Evolutionary conservation across 2,797 vertebrate genomes (phyloP).

Genomic region (Bufotes viridis): DNA sequence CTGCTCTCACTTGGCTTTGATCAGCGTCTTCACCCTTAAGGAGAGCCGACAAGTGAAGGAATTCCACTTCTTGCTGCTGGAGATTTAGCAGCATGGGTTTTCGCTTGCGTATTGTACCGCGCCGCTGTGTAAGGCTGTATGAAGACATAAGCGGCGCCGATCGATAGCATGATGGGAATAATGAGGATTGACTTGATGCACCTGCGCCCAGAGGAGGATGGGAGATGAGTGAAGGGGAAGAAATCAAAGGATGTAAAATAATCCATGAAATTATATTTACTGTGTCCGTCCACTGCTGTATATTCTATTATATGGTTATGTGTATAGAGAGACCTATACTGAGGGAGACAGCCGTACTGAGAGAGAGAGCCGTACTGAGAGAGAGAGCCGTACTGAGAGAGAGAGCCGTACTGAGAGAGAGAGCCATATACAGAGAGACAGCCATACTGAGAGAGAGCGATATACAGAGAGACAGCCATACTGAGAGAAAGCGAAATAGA

Average conservation of each 20-base stretch:
- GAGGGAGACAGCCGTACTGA: background rate
- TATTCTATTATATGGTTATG: too few relatives aligned
- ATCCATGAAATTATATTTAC: background rate
- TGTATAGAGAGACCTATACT: too few relatives aligned
- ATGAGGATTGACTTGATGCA: conserved; percentile 30
- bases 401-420: background rate
- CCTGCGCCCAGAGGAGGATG: conserved; percentile 6
- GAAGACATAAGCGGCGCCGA: conserved; percentile 35
- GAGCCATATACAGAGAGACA: background rate
- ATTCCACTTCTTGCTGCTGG: conserved; percentile 38
- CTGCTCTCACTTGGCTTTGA: conserved; percentile 37
- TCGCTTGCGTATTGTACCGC: conserved; percentile 4
- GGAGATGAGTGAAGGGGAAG: background rate
- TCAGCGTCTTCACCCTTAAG: conserved; percentile 32
- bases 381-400: background rate
- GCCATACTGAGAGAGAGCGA: too few relatives aligned
- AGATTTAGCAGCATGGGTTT: conserved; percentile 47
- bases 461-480: too few relatives aligned
- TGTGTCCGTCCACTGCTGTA: too few relatives aligned
- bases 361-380: background rate
- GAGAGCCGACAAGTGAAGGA: conserved; percentile 30
- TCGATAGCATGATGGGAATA: background rate
- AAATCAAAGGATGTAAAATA: background rate
- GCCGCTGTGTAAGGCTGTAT: conserved; percentile 30
- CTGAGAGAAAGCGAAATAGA: too few relatives aligned